Evolutionary conservation across 2,113 vertebrate genomes (phyloP).

Genomic region (Chrysemys picta): DNA sequence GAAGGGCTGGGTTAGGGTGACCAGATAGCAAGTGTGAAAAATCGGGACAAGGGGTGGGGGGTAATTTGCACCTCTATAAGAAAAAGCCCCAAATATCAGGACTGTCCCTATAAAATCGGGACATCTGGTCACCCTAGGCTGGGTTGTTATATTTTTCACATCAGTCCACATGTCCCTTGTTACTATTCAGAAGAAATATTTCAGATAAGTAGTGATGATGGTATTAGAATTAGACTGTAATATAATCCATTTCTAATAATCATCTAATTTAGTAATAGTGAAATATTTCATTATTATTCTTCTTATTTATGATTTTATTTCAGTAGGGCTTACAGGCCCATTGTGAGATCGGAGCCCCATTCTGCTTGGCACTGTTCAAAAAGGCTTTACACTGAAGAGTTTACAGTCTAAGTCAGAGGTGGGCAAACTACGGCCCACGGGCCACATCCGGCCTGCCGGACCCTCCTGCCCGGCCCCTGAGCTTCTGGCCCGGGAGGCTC

Average conservation of each 20-base stretch:
- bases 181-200: slow-evolving; percentile 25
- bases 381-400: neutral
- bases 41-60: too few species aligned
- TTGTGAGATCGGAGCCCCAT: neutral
- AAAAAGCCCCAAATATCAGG: too few species aligned
- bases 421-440: too few species aligned
- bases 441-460: too few species aligned
- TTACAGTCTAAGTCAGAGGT: neutral
- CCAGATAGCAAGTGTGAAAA: too few species aligned
- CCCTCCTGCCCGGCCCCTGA: too few species aligned
- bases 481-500: too few species aligned
- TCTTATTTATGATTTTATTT: slow-evolving; percentile 11
- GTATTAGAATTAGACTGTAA: neutral
- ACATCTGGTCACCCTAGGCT: too few species aligned
- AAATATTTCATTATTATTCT: neutral
- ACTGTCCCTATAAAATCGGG: too few species aligned
- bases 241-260: neutral
- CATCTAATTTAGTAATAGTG: neutral
- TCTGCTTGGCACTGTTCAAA: neutral
- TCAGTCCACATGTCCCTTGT: neutral
- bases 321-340: neutral
- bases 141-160: neutral
- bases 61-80: too few species aligned
- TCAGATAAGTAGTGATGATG: neutral
- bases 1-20: neutral